Base-by-base conservation (phyloP, 92 coral and sea anemone species). In the Epizoanthus rinbou region DNA sequence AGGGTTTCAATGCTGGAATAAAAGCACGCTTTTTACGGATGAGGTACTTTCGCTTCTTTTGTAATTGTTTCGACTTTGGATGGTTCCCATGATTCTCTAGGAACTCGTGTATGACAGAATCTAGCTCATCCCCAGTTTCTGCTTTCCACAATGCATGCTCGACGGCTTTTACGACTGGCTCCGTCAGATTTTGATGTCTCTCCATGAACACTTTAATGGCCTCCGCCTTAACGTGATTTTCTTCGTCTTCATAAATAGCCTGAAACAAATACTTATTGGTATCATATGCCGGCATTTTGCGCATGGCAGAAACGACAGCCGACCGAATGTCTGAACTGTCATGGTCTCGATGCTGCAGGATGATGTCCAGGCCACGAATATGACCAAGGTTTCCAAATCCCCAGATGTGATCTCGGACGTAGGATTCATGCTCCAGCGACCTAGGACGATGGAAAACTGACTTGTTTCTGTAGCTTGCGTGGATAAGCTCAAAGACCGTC, bases 311-410 rank as follows among this genome's bases (percentile, higher is more conserved):
- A 28, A 94, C 88, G 3, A 90, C 95, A 8, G 95, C 91, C 85
- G 91, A 89, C 13, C 98, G 80, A 37, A 94, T 92, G 31, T 88
- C 94, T 50, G 98, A 92, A 83, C 89, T 85, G 33, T 94, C 98
- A 86, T 94, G 95, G 66, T 94, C 84, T 28, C 88, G 66, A 74
- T 94, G 98, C 57, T 85, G 73, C 15, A 92, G 80, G 74, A 94
- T 89, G 58, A 91, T 62, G 16, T 80, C 76, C 23, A 94, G 87
- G 10, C 92, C 93, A 43, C 89, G 87, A 25, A 67, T 58, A 50
- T 94, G 93, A 47, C 98, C 98, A 5, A 94, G 91, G 81, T 94
- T 94, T 35, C 98, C 98, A 57, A 94, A 87, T 41, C 95, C 98
- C 98, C 98, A 94, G 63, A 94, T 83, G 59, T 94, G 98, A 25